phyloP scores from a whole-genome alignment of 2,113 vertebrate genomes.

The Otus sunia region DNA sequence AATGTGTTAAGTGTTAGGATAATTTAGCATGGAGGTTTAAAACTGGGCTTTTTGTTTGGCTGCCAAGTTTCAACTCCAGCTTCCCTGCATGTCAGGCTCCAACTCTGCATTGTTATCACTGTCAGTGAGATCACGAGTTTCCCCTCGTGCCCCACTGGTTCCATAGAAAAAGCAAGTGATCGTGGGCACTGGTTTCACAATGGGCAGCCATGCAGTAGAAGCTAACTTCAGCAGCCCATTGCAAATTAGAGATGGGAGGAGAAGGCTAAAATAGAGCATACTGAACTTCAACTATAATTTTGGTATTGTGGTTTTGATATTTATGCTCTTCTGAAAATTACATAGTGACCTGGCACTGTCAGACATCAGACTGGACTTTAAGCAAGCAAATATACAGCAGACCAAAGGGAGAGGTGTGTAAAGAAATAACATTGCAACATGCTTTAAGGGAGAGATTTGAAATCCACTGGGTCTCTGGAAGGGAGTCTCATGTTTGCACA shows the following conservation, averaged over 20 bases:
- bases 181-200: background rate
- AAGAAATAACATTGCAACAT: background rate
- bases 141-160: conserved; percentile 12
- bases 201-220: background rate
- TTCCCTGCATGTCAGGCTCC: background rate
- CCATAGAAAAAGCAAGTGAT: conserved; percentile 34
- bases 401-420: background rate
- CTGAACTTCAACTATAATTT: conserved; percentile 51
- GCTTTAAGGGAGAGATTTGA: background rate
- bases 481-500: background rate
- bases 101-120: conserved; percentile 11
- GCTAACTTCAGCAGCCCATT: background rate
- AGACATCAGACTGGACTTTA: background rate
- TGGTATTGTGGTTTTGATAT: conserved; percentile 48
- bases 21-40: conserved; percentile 22
- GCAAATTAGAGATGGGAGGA: conserved; percentile 53
- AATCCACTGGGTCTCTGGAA: background rate
- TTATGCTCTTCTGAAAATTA: conserved; percentile 57
- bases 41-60: background rate
- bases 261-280: conserved; percentile 43
- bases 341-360: background rate
- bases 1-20: background rate
- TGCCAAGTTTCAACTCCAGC: conserved; percentile 38
- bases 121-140: conserved; percentile 18
- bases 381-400: background rate